Evolutionary conservation across 1,140 invertebrate species (phyloP).

Genomic region (Anastatus disparis): DNA sequence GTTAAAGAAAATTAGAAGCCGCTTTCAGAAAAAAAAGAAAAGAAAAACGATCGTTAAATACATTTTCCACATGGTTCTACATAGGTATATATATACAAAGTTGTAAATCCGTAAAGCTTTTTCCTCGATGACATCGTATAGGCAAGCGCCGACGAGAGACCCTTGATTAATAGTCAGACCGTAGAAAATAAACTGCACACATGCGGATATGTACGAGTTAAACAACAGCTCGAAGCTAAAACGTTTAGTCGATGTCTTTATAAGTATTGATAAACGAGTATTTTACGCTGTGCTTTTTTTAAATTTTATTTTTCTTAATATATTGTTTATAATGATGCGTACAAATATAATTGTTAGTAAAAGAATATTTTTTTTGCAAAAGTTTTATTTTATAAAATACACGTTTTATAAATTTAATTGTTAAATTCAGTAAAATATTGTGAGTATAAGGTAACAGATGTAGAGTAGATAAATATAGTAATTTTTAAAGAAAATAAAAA

Average conservation of each 20-base stretch:
- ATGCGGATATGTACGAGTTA: neutral
- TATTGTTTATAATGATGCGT: no score
- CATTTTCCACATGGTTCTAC: neutral
- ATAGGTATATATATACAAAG: neutral
- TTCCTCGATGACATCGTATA: constrained; percentile 4
- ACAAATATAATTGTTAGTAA: no score
- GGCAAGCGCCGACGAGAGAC: neutral
- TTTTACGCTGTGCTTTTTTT: no score
- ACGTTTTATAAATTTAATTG: no score
- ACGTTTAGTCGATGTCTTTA: neutral
- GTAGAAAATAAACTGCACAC: neutral
- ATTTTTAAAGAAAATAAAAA: no score
- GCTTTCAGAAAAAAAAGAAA: no score
- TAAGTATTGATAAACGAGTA: neutral
- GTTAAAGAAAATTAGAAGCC: constrained; percentile 23
- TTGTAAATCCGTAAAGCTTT: neutral
- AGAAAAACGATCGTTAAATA: constrained; percentile 26
- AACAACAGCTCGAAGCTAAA: neutral
- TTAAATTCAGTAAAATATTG: no score
- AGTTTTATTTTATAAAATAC: no score
- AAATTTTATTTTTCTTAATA: no score
- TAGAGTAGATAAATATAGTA: no score
- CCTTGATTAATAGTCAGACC: constrained; percentile 15
- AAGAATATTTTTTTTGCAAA: no score
- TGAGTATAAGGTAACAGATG: no score